Percentiles rank a stretch among this genome's conserved stretches.
Evolutionary conservation across 2,888 invertebrate species (phyloP).

Genomic region (Nezara viridula): DNA sequence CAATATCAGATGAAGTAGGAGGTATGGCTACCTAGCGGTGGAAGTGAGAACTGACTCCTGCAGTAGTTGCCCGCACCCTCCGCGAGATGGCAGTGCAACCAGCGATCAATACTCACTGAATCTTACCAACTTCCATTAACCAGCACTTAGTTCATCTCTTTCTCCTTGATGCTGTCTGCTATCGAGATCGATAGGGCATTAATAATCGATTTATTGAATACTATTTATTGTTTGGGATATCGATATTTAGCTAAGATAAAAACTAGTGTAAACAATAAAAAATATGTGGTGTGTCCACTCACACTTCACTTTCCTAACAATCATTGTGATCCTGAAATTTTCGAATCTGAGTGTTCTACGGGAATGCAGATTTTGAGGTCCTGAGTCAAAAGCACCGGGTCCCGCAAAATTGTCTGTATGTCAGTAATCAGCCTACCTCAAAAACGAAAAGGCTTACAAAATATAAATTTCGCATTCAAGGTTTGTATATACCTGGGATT

Average conservation of each 20-base stretch:
- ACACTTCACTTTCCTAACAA: no score
- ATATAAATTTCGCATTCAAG: no score
- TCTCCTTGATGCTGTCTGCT: not conserved
- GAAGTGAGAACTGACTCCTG: not conserved
- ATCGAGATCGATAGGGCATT: not conserved
- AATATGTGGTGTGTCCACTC: no score
- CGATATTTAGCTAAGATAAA: not conserved
- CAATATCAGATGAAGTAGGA: conserved; percentile 11
- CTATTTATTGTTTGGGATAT: not conserved
- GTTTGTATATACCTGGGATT: no score
- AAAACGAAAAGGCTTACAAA: no score
- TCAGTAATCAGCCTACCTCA: no score
- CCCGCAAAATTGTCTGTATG: no score
- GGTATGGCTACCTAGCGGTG: not conserved
- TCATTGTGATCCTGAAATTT: no score
- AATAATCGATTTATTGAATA: not conserved
- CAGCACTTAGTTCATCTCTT: conserved; percentile 25
- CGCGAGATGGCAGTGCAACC: not conserved
- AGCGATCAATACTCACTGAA: conserved; percentile 15
- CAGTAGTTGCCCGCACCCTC: not conserved
- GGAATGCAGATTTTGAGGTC: no score
- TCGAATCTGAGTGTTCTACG: no score
- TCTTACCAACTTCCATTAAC: conserved; percentile 10
- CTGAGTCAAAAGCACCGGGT: no score
- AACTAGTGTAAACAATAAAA: no score